Evolutionary conservation across 1,140 invertebrate species (phyloP).

Genomic region (Zaprionus nigranus): DNA sequence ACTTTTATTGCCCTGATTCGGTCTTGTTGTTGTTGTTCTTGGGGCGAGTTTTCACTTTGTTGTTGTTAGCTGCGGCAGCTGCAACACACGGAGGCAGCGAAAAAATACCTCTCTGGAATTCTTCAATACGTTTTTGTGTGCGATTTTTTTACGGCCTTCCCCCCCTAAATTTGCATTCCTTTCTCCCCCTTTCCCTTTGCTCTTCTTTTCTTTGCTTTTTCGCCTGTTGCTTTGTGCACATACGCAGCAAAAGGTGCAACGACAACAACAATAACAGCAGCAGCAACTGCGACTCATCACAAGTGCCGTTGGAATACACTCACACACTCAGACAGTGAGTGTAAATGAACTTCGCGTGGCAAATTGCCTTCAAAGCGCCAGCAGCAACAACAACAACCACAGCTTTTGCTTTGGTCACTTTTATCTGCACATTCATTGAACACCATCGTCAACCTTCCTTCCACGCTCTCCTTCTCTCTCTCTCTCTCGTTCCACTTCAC

Average conservation of each 20-base stretch:
- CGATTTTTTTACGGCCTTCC: background rate
- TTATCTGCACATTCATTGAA: slow-evolving; percentile 47
- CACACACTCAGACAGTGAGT: background rate
- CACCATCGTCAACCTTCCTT: slow-evolving; percentile 21
- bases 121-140: slow-evolving; percentile 32
- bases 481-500: slow-evolving; percentile 11
- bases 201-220: slow-evolving; percentile 18
- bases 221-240: slow-evolving; percentile 20
- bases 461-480: background rate
- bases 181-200: background rate
- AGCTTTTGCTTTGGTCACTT: slow-evolving; percentile 45
- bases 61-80: slow-evolving; percentile 39
- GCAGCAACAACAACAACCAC: slow-evolving; percentile 6
- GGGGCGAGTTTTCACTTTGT: slow-evolving; percentile 34
- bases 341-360: slow-evolving; percentile 25
- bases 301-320: slow-evolving; percentile 9
- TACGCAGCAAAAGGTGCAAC: slow-evolving; percentile 11
- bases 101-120: slow-evolving; percentile 30
- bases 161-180: background rate
- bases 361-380: slow-evolving; percentile 27
- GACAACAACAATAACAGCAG: slow-evolving; percentile 7
- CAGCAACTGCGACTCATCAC: background rate
- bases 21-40: slow-evolving; percentile 35
- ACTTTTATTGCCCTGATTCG: slow-evolving; percentile 59
- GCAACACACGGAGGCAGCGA: slow-evolving; percentile 1